Evolutionary conservation across 2,113 vertebrate genomes (phyloP).

Genomic region (Puntigrus tetrazona): DNA sequence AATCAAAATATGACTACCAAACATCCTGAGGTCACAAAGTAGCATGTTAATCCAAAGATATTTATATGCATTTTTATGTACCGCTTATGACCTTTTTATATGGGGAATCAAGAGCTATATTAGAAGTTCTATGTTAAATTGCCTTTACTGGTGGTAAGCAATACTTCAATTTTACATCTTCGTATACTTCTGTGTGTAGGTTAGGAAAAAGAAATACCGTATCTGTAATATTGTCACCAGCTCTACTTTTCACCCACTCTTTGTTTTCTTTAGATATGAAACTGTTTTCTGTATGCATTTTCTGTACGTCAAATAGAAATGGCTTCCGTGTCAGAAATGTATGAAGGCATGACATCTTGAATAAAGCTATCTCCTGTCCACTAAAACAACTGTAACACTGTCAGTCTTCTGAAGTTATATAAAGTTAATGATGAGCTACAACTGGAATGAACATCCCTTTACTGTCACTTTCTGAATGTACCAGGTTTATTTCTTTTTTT

Average conservation of each 20-base stretch:
- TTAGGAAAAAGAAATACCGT: background rate
- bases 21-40: background rate
- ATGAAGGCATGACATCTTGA: background rate
- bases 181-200: background rate
- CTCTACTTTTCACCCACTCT: background rate
- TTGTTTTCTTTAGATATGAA: background rate
- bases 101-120: background rate
- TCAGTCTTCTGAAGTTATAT: background rate
- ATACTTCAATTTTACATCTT: background rate
- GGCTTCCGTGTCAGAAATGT: background rate
- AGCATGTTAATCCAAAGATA: slow-evolving; percentile 33
- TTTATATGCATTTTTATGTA: slow-evolving; percentile 13
- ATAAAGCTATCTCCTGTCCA: background rate
- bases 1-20: background rate
- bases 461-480: background rate
- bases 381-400: background rate
- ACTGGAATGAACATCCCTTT: background rate
- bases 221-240: background rate
- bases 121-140: background rate
- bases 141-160: background rate
- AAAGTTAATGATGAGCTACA: no score
- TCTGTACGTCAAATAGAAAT: background rate
- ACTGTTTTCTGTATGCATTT: background rate
- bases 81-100: slow-evolving; percentile 14
- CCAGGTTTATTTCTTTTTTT: background rate